phyloP scores from a whole-genome alignment of 1,140 invertebrate genomes.

The Magallana gigas region DNA sequence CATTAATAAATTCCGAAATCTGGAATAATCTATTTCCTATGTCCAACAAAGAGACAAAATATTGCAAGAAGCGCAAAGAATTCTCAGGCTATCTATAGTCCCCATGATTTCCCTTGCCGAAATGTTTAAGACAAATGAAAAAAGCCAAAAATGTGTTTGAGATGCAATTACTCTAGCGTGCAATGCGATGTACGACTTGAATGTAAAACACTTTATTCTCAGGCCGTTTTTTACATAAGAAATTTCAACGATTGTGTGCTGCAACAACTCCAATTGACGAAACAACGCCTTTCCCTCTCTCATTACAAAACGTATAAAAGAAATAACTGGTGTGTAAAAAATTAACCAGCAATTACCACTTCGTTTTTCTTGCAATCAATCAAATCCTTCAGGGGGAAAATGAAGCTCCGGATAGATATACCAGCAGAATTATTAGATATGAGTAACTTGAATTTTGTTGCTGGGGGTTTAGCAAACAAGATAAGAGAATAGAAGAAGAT shows the following conservation, averaged over 20 bases:
- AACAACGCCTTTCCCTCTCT: not conserved
- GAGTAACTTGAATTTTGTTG: not conserved
- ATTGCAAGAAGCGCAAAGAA: conserved; percentile 9
- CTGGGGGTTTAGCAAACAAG: not conserved
- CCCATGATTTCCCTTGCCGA: not conserved
- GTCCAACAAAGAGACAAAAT: conserved; percentile 25
- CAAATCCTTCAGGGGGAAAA: conserved; percentile 23
- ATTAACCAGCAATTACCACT: too few species aligned
- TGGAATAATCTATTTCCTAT: conserved; percentile 18
- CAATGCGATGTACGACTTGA: conserved; percentile 15
- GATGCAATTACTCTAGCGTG: not conserved
- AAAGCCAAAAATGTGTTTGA: conserved; percentile 3
- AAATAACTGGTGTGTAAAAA: conserved; percentile 20
- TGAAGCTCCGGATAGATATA: conserved; percentile 17
- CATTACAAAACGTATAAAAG: conserved; percentile 27
- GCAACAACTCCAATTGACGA: not conserved
- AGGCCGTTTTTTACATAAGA: not conserved
- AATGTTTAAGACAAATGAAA: conserved; percentile 12
- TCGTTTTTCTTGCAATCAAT: not conserved
- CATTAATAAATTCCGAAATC: not conserved
- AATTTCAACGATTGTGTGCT: not conserved
- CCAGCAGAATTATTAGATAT: not conserved
- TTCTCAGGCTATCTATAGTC: conserved; percentile 12
- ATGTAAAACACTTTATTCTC: not conserved
- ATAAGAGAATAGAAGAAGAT: not conserved